phyloP scores from a whole-genome alignment of 2,888 invertebrate genomes.

The Tryphoninae sp. region DNA sequence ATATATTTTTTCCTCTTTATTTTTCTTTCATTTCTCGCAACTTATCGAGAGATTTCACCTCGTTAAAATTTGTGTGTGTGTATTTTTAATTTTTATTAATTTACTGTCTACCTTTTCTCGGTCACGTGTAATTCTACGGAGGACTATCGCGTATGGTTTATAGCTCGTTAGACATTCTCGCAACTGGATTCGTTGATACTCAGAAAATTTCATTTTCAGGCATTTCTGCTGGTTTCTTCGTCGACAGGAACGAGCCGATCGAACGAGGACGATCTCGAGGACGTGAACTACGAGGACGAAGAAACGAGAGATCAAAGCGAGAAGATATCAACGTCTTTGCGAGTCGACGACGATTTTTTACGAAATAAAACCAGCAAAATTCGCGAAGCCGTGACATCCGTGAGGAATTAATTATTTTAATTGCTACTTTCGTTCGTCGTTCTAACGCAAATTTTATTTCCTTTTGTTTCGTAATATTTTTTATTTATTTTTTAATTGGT shows the following conservation, averaged over 20 bases:
- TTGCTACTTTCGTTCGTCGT: neutral
- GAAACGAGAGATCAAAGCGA: slow-evolving; percentile 56
- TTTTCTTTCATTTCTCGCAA: slow-evolving; percentile 29
- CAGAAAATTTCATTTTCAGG: slow-evolving; percentile 61
- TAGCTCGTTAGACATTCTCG: slow-evolving; percentile 10
- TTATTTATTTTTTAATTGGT: neutral
- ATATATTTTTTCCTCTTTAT: neutral
- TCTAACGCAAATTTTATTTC: slow-evolving; percentile 16
- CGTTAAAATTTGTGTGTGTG: slow-evolving; percentile 41
- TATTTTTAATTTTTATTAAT: neutral
- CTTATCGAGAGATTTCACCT: slow-evolving; percentile 61
- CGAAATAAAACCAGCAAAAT: slow-evolving; percentile 70
- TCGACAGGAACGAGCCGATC: slow-evolving; percentile 60
- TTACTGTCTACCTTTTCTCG: neutral
- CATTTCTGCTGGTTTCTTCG: slow-evolving; percentile 67
- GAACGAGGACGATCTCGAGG: slow-evolving; percentile 62
- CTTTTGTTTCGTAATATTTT: neutral
- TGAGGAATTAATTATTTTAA: slow-evolving; percentile 61
- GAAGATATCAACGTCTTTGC: slow-evolving; percentile 73
- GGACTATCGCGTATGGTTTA: neutral
- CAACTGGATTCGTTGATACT: slow-evolving; percentile 3
- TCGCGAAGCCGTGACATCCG: slow-evolving; percentile 63
- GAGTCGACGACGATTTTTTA: slow-evolving; percentile 67
- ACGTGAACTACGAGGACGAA: slow-evolving; percentile 65
- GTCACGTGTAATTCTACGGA: neutral